These are phyloP conservation scores for Netelia melanura DNA, from an alignment of 2,888 invertebrate species.

Conservation along the genomic window DNA sequence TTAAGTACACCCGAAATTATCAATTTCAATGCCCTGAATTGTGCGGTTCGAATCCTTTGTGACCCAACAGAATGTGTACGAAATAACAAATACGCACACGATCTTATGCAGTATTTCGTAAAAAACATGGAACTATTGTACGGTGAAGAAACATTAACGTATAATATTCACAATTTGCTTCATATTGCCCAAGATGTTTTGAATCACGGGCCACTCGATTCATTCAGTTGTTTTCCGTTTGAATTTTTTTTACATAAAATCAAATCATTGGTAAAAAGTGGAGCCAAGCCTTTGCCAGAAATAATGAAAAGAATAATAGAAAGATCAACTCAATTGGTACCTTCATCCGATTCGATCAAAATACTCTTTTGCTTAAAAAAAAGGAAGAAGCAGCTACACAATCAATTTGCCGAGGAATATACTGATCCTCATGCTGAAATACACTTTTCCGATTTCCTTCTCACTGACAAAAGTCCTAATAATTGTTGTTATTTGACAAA, in stretches of 20 bases:
- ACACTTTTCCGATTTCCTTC: background rate
- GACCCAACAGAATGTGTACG: slow-evolving; percentile 29
- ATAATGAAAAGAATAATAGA: slow-evolving; percentile 46
- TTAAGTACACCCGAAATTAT: slow-evolving; percentile 16
- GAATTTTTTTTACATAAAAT: slow-evolving; percentile 41
- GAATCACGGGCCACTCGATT: slow-evolving; percentile 46
- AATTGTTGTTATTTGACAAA: slow-evolving; percentile 24
- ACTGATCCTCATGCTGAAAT: slow-evolving; percentile 5
- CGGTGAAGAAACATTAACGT: slow-evolving; percentile 61
- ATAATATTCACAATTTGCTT: slow-evolving; percentile 73
- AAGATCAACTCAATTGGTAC: slow-evolving; percentile 10
- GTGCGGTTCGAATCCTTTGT: slow-evolving; percentile 34
- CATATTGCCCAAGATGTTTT: slow-evolving; percentile 47
- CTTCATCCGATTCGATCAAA: background rate
- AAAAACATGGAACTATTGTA: slow-evolving; percentile 37
- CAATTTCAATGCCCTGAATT: slow-evolving; percentile 32
- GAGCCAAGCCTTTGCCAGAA: slow-evolving; percentile 39
- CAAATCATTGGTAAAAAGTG: slow-evolving; percentile 18
- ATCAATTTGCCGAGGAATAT: background rate
- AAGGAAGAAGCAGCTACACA: background rate
- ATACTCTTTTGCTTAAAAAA: background rate
- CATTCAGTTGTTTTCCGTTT: slow-evolving; percentile 52
- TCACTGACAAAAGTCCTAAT: slow-evolving; percentile 1
- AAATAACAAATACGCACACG: slow-evolving; percentile 36
- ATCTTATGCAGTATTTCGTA: slow-evolving; percentile 34